Conservation (phyloP, 2,113 vertebrate genomes). For the Seriola aureovittata region DNA sequence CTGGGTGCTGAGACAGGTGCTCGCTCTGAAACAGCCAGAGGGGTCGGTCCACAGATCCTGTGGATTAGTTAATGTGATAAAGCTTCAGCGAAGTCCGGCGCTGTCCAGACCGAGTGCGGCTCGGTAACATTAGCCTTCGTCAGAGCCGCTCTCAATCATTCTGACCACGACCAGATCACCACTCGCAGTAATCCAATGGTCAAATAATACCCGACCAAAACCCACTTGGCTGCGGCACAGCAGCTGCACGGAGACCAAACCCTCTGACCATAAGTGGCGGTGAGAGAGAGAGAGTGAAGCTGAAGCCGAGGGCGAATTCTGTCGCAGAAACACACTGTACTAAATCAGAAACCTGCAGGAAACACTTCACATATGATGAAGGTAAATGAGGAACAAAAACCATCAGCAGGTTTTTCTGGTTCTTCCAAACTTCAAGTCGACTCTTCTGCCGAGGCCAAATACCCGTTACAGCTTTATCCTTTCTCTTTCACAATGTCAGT, state of each 20-base stretch:
- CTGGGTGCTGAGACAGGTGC: background rate
- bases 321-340: conserved; percentile 4
- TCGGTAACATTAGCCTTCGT: conserved; percentile 13
- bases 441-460: background rate
- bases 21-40: background rate
- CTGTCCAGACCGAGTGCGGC: background rate
- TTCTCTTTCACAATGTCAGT: background rate
- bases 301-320: no score
- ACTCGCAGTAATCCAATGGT: conserved; percentile 8
- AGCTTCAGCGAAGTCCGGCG: conserved; percentile 6
- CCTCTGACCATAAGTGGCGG: conserved; percentile 21
- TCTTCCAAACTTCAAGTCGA: background rate
- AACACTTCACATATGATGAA: background rate
- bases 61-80: background rate
- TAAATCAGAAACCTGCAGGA: background rate
- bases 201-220: conserved; percentile 36
- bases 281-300: background rate
- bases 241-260: conserved; percentile 34
- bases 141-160: conserved; percentile 23
- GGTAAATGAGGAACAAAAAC: background rate
- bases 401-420: no score
- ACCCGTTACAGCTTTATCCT: background rate
- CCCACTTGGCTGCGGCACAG: conserved; percentile 26
- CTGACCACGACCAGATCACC: conserved; percentile 44
- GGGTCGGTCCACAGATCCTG: background rate